Base-by-base conservation (phyloP, 1,140 invertebrate species). In the Druon quercuslanigerum region DNA sequence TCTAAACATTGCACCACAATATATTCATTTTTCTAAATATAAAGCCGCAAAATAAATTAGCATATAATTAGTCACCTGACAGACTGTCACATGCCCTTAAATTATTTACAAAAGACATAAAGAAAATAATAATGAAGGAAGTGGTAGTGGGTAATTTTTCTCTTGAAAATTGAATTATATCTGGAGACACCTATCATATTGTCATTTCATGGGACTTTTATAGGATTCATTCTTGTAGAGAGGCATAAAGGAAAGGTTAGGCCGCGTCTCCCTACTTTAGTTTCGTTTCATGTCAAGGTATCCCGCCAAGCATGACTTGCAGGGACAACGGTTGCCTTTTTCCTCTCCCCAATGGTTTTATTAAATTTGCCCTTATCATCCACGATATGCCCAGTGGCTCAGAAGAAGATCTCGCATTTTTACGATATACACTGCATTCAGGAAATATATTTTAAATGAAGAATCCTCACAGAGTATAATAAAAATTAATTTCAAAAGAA, bases 281-380 rank as follows among this genome's bases (percentile, higher is more conserved):
- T 79, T 72, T 17, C 74, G 75, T 80, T 77, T 77, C 71, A 79
- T 81, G 74, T 77, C 50, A 74, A 76, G 57, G 72, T 66, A 73
- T 83, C 56, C 50, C 71, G 70, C 72, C 73, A 56, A 72, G 71
- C 54, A 20, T 74, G 73, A 73, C 46, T 79, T 51, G 50, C 60
- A 70, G 50, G 74, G 66, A 73, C 75, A 78, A 77, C 40, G 13
- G 51, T 56, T 52, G 52, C 46, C 60, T 66, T 54, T 52, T 56
- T 14, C 25, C 40, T 66, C 25, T 66, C 52, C 25, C 50, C 75
- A 56, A 82, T 75, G 76, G 84, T 86, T 85, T 84, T 82, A 85
- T 85, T 80, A 84, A 84, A 85, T 83, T 79, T 82, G 74, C 75
- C 77, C 79, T 77, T 80, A 79, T 82, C 80, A 75, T 82, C 73